These are phyloP conservation scores for Clepsis dumicolana DNA, from an alignment of 2,888 invertebrate species.

Conservation along the genomic window DNA sequence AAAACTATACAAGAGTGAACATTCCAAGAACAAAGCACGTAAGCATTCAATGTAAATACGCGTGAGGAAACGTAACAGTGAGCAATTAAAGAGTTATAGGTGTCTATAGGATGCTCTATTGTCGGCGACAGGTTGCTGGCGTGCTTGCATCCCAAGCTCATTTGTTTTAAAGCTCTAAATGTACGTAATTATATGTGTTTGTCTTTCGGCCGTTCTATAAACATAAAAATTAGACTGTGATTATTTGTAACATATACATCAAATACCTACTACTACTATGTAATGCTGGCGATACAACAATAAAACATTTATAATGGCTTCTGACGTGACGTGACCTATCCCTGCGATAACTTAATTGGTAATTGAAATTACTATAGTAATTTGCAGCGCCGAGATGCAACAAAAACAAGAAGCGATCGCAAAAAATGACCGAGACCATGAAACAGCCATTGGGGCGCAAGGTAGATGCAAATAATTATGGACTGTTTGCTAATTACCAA, in stretches of 20 bases:
- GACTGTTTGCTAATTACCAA: constrained; percentile 16
- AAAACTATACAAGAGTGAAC: constrained; percentile 46
- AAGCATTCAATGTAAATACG: constrained; percentile 50
- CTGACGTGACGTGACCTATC: not conserved
- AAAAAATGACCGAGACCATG: not conserved
- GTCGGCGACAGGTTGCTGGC: not conserved
- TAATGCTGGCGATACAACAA: too few relatives aligned
- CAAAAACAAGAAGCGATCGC: not conserved
- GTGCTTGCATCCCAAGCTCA: not conserved
- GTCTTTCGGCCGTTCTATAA: too few relatives aligned
- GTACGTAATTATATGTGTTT: not conserved
- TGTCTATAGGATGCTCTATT: constrained; percentile 9
- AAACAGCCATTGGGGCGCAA: not conserved
- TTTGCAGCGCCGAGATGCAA: not conserved
- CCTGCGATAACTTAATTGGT: not conserved
- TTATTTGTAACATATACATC: too few relatives aligned
- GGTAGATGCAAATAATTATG: constrained; percentile 6
- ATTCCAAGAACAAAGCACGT: constrained; percentile 35
- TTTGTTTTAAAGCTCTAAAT: not conserved
- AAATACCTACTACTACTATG: too few relatives aligned
- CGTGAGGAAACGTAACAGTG: constrained; percentile 42
- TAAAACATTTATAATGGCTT: too few relatives aligned
- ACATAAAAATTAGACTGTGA: too few relatives aligned
- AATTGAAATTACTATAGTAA: not conserved
- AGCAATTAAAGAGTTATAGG: constrained; percentile 25